Base-by-base conservation (phyloP, 2,113 vertebrate species). In the Phalacrocorax brasilianus region DNA sequence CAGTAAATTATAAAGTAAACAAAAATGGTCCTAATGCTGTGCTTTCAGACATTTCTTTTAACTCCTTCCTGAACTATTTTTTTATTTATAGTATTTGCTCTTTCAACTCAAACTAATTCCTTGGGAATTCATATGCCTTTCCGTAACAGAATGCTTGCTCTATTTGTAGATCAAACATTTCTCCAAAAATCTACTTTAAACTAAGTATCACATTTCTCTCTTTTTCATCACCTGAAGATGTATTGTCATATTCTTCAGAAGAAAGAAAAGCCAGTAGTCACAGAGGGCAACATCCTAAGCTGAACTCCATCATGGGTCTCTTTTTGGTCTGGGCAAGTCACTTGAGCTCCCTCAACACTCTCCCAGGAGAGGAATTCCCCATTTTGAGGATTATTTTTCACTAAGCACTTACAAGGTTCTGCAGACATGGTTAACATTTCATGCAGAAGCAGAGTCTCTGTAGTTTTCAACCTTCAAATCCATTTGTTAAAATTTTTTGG, bases 1-100 rank as follows among this genome's bases (percentile, higher is more conserved):
- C 91, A 95, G 61, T 53, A 97, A 96, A 95, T 96, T 82, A 83
- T 33, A 58, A 95, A 97, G 44, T 71, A 94, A 93, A 89, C 80
- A 94, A 86, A 63, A 85, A 63, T 7, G 14, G 26, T 52, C 74
- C 66, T 88, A 80, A 92, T 67, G 24, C 49, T 75, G 24, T 38
- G 45, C 42, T 92, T 86, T 71, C 53, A 72, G 40, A 70, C 21
- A 49, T 42, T 86, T 26, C 19, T 70, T 90, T 96, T 89, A 91
- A 94, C 67, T 87, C 47, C 49, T 91, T 89, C 72, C 20, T 88
- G 40, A 86, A 67, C 20, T 70, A 5, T 3, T 80, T 53, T 91
- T 47, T 50, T 17, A 62, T 44, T 85, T 83, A 33, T 5, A 80
- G 26, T 61, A 71, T 68, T 85, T 82, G 27, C 16, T 93, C 24